phyloP scores from a whole-genome alignment of 2,797 vertebrate genomes.

The Dipus sagitta region DNA sequence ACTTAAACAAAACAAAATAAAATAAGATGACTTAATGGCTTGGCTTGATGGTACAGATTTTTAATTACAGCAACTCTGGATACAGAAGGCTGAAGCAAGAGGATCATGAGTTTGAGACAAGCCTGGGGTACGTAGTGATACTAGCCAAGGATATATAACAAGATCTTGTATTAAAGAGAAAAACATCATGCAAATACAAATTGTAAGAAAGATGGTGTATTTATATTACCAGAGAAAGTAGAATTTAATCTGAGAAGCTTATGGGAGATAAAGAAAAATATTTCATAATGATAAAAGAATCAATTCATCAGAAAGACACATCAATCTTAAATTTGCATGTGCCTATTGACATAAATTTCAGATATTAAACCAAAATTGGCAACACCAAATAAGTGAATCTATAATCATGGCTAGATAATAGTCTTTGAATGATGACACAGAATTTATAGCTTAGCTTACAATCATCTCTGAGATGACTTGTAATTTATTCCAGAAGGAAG shows the following conservation, averaged over 20 bases:
- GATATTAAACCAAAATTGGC: neutral
- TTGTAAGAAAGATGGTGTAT: neutral
- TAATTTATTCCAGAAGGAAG: neutral
- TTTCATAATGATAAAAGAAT: slow-evolving; percentile 35
- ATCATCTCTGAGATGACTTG: neutral
- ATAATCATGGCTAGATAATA: neutral
- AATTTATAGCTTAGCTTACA: neutral
- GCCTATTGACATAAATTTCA: slow-evolving; percentile 32
- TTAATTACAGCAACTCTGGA: neutral
- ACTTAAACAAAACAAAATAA: too few species aligned
- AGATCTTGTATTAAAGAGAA: neutral
- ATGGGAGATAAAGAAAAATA: slow-evolving; percentile 21
- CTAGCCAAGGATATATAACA: neutral
- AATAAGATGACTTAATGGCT: neutral
- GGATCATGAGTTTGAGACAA: neutral
- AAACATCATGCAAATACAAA: neutral
- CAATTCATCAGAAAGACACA: slow-evolving; percentile 13
- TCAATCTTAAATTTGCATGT: slow-evolving; percentile 12
- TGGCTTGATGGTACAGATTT: neutral
- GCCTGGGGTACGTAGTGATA: neutral
- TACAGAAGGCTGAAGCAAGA: neutral
- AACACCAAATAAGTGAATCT: slow-evolving; percentile 18
- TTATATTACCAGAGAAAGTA: slow-evolving; percentile 34
- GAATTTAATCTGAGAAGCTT: neutral
- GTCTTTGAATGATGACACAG: slow-evolving; percentile 14